phyloP scores from a whole-genome alignment of 2,797 vertebrate species.

The Sebastes oblongus region DNA sequence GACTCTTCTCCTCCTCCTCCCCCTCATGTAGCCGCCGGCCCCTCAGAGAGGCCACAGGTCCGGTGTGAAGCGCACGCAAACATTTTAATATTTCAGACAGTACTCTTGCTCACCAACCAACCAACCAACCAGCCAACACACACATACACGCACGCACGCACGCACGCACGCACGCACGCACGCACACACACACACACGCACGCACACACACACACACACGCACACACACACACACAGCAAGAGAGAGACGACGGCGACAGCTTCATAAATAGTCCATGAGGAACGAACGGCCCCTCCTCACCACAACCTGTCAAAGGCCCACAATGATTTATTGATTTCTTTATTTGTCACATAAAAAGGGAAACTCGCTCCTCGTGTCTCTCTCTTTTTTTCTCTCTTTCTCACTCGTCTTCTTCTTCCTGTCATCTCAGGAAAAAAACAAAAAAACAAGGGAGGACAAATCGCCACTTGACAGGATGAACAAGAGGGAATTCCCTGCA shows the following conservation, averaged over 20 bases:
- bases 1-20: neutral
- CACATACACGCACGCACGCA: neutral
- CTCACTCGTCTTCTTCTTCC: neutral
- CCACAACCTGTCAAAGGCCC: conserved; percentile 76
- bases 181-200: neutral
- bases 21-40: neutral
- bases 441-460: conserved; percentile 40
- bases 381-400: conserved; percentile 21
- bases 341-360: conserved; percentile 83
- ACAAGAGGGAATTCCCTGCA: conserved; percentile 44
- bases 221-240: neutral
- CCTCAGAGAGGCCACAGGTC: conserved; percentile 58
- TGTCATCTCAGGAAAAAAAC: conserved; percentile 40
- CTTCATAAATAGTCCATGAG: conserved; percentile 85
- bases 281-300: conserved; percentile 69
- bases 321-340: conserved; percentile 86
- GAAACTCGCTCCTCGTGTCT: conserved; percentile 49
- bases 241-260: conserved; percentile 45
- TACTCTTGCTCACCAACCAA: conserved; percentile 42
- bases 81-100: conserved; percentile 82
- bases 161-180: neutral
- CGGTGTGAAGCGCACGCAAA: conserved; percentile 76
- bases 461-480: conserved; percentile 57
- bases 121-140: neutral
- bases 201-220: neutral